phyloP scores from a whole-genome alignment of 2,888 invertebrate genomes.

The Metopia argyrocephala region DNA sequence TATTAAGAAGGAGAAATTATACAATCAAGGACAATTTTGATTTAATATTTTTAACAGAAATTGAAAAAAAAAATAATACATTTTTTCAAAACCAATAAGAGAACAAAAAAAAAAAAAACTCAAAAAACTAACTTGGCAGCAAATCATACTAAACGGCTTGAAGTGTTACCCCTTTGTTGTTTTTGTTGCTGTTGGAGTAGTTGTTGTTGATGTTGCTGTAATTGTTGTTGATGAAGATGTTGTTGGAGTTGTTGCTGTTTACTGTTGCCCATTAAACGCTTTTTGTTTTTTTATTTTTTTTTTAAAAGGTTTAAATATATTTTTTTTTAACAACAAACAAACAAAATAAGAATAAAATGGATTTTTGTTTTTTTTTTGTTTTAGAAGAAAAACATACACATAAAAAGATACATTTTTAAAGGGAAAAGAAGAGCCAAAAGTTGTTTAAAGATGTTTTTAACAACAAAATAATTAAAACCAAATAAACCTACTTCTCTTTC shows the following conservation, averaged over 20 bases:
- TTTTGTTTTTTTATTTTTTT: slow-evolving; percentile 47
- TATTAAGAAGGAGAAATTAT: background rate
- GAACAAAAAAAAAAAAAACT: slow-evolving; percentile 19
- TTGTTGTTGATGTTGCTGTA: slow-evolving; percentile 65
- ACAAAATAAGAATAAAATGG: slow-evolving; percentile 1
- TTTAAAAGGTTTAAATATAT: slow-evolving; percentile 11
- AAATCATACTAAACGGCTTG: slow-evolving; percentile 77
- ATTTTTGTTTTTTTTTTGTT: slow-evolving; percentile 7
- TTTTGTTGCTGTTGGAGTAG: slow-evolving; percentile 68
- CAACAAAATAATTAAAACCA: slow-evolving; percentile 3
- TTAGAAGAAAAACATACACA: slow-evolving; percentile 37
- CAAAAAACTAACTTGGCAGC: slow-evolving; percentile 75
- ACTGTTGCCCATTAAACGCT: slow-evolving; percentile 68
- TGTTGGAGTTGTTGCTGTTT: slow-evolving; percentile 66
- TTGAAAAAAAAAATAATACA: background rate
- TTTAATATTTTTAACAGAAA: background rate
- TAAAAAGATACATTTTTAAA: slow-evolving; percentile 13
- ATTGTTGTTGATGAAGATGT: slow-evolving; percentile 65
- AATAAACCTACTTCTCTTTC: slow-evolving; percentile 8
- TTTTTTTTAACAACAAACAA: slow-evolving; percentile 30
- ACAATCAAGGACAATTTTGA: slow-evolving; percentile 6
- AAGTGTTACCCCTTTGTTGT: slow-evolving; percentile 75
- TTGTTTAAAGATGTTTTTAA: slow-evolving; percentile 42
- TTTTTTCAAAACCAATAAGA: slow-evolving; percentile 31
- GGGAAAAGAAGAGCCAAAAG: slow-evolving; percentile 40